These are phyloP conservation scores for Phalacrocorax brasilianus DNA, from an alignment of 2,113 vertebrate species.

Conservation along the genomic window DNA sequence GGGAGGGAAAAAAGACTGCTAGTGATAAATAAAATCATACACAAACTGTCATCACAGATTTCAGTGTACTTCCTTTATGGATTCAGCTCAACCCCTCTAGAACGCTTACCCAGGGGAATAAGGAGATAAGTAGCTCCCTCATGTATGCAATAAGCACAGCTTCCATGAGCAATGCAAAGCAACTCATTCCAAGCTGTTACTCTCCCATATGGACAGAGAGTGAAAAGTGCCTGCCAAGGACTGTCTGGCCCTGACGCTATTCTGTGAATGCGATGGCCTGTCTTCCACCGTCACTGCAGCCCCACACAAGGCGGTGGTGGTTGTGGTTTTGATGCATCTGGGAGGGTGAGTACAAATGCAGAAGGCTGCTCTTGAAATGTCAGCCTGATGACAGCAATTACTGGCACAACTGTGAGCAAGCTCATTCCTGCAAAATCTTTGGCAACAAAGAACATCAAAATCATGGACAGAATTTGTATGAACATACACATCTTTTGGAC, in stretches of 20 bases:
- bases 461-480: not conserved
- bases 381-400: not conserved
- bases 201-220: not conserved
- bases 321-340: not conserved
- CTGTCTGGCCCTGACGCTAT: not conserved
- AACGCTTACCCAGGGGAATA: not conserved
- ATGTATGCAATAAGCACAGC: not conserved
- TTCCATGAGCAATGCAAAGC: not conserved
- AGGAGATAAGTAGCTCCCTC: not conserved
- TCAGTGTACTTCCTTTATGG: not conserved
- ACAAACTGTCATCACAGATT: not conserved
- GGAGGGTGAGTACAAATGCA: not conserved
- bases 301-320: accelerated
- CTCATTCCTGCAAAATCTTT: not conserved
- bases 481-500: not conserved
- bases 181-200: not conserved
- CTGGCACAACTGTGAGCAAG: not conserved
- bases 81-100: not conserved
- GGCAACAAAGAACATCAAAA: not conserved
- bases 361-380: not conserved
- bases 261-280: not conserved
- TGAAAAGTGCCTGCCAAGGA: accelerated
- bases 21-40: not conserved
- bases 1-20: not conserved
- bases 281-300: not conserved